These are phyloP conservation scores for Adelges cooleyi DNA, from an alignment of 1,140 invertebrate species.

Conservation along the genomic window DNA sequence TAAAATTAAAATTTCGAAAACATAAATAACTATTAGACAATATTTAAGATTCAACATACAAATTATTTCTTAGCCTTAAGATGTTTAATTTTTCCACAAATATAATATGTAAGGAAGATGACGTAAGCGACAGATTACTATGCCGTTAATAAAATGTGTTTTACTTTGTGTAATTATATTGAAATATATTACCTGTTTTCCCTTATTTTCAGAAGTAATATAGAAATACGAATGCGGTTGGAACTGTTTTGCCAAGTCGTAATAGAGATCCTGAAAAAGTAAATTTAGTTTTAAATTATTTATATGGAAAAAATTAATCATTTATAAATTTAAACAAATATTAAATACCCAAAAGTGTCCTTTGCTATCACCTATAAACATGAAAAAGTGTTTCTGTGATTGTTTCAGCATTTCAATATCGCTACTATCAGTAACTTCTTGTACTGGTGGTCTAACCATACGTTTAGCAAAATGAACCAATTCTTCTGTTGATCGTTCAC, in stretches of 20 bases:
- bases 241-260: conserved; percentile 58
- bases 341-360: conserved; percentile 24
- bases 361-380: conserved; percentile 58
- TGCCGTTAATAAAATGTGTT: too few relatives aligned
- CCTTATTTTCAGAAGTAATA: conserved; percentile 52
- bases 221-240: conserved; percentile 80
- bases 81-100: too few relatives aligned
- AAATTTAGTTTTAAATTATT: neutral
- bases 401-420: conserved; percentile 64
- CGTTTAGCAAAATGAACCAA: conserved; percentile 86
- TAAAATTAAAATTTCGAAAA: too few relatives aligned
- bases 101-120: too few relatives aligned
- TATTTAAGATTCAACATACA: too few relatives aligned
- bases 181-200: conserved; percentile 41
- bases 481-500: conserved; percentile 81
- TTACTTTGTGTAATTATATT: neutral
- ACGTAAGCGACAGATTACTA: too few relatives aligned
- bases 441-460: conserved; percentile 76
- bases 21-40: too few relatives aligned
- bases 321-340: neutral
- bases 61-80: too few relatives aligned
- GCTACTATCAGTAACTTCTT: conserved; percentile 60
- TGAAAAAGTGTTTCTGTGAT: conserved; percentile 70
- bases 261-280: conserved; percentile 55
- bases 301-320: too few relatives aligned